Base-by-base conservation (phyloP, 2,797 vertebrate genomes). In the Lemur catta region DNA sequence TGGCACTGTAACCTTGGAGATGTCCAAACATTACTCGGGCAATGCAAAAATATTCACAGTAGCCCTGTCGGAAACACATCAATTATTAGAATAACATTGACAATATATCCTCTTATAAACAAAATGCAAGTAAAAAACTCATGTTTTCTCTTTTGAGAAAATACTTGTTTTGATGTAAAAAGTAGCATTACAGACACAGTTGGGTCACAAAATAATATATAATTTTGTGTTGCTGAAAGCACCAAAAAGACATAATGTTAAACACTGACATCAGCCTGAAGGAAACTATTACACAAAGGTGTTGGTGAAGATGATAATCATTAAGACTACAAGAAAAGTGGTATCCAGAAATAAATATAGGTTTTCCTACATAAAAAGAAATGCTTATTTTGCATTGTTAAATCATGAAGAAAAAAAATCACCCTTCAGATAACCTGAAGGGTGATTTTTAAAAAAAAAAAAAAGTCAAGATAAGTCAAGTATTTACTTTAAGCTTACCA, bases 391-490 rank as follows among this genome's bases (percentile, higher is more conserved):
- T 91, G 89, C 22, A 75, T 38, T 55, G 89, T 84, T 84, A 89
- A 94, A 85, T 87, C 18, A 89, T 61, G 13, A 90, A 65, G 59
- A 79, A 93, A 76, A 69, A 67, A 61, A 22, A 28, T 0, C 80
- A 10, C 28, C 48, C 55, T 76, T 93, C 65, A 46, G 43, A 46
- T 46, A 46, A 46, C 43, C 43, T 46, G 43, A 46, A 46, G 9
- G 43, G 43, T 46, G 43, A 46, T 46, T 46, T 46, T 10, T 9
- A n/a, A n/a, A n/a, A n/a, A 11, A 11, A 46, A 46, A 46, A 93
- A n/a, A 0, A 91, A 59, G 33, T 52, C 65, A 92, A 80, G 89
- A 87, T 90, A 90, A 92, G 38, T 96, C 38, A 94, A 91, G 28
- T 89, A 87, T 72, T 86, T 89, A 79, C 26, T 85, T 93, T 61